Evolutionary conservation across 2,113 vertebrate genomes (phyloP).

Genomic region (Sterrhoptilus dennistouni): DNA sequence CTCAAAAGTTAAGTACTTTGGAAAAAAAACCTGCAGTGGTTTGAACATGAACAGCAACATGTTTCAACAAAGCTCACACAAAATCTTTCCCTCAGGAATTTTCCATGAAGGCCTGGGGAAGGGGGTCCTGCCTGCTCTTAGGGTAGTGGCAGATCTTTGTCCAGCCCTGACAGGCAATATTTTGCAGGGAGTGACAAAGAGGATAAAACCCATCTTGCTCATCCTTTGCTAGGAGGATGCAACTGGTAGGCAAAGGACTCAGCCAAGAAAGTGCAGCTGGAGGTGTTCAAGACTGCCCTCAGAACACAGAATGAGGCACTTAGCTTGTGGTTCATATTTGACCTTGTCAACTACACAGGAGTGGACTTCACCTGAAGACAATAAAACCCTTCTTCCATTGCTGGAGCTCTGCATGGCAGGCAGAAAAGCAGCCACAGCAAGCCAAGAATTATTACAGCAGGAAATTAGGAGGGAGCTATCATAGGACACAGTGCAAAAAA

Average conservation of each 20-base stretch:
- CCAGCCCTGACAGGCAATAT: not conserved
- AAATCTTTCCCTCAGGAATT: not conserved
- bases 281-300: not conserved
- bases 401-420: not conserved
- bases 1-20: not conserved
- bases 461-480: not conserved
- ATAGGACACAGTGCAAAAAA: not conserved
- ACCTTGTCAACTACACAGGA: not conserved
- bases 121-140: not conserved
- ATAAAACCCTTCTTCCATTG: not conserved
- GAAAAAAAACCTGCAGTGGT: not conserved
- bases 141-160: not conserved
- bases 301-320: not conserved
- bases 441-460: not conserved
- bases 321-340: not conserved
- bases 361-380: not conserved
- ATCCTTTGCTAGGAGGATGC: not conserved
- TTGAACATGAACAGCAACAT: not conserved
- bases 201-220: not conserved
- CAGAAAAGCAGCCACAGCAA: not conserved
- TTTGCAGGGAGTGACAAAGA: fast-evolving
- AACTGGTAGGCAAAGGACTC: not conserved
- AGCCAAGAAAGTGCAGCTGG: not conserved
- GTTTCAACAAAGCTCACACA: not conserved
- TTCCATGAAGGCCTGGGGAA: not conserved